phyloP scores from a whole-genome alignment of 2,888 invertebrate species.

The Myopa testacea region DNA sequence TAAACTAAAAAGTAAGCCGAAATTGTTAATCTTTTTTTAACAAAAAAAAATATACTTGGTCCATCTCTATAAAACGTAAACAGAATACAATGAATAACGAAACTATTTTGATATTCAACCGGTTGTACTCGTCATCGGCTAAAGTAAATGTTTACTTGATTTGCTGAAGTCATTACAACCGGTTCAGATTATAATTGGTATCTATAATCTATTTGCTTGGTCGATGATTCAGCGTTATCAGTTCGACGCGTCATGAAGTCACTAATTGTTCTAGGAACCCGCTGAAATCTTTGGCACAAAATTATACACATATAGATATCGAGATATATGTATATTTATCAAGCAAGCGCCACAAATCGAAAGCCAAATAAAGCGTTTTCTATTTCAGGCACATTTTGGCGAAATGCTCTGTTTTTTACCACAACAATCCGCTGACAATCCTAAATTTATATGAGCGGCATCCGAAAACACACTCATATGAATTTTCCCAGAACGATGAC shows the following conservation, averaged over 20 bases:
- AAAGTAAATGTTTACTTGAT: no score
- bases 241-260: conserved; percentile 29
- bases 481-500: conserved; percentile 59
- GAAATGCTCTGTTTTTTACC: neutral
- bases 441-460: conserved; percentile 15
- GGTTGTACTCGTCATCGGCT: no score
- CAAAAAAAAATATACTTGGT: no score
- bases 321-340: neutral
- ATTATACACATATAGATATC: neutral
- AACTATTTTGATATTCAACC: no score
- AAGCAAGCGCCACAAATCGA: conserved; percentile 22
- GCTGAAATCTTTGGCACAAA: conserved; percentile 4
- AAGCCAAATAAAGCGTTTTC: conserved; percentile 10
- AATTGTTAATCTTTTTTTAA: no score
- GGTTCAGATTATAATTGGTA: neutral
- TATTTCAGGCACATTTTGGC: neutral
- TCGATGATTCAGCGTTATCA: conserved; percentile 29
- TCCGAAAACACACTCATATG: conserved; percentile 30
- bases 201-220: conserved; percentile 2
- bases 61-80: no score
- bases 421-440: conserved; percentile 30
- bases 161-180: neutral
- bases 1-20: no score
- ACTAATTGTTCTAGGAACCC: conserved; percentile 31
- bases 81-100: no score